phyloP scores from a whole-genome alignment of 1,140 invertebrate species.

The Charaxes varanes region DNA sequence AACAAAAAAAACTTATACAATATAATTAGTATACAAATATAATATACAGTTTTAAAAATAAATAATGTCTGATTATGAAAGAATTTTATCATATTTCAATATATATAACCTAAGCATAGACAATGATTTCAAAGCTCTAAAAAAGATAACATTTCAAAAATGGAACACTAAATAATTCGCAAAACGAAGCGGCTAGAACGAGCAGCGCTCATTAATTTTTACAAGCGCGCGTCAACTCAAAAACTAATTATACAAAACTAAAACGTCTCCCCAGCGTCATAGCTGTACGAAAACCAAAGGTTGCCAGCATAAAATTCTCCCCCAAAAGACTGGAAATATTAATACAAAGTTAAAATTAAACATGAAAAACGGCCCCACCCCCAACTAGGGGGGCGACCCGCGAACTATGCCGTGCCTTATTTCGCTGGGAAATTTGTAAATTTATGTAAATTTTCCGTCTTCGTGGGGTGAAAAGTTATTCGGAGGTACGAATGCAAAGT shows the following conservation, averaged over 20 bases:
- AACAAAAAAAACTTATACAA: too few relatives aligned
- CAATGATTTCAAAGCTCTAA: too few relatives aligned
- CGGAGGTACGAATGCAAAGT: slow-evolving; percentile 33
- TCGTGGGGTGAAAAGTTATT: slow-evolving; percentile 45
- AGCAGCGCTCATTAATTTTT: slow-evolving; percentile 35
- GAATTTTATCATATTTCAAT: too few relatives aligned
- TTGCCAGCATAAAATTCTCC: slow-evolving; percentile 58
- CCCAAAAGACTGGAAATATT: slow-evolving; percentile 64
- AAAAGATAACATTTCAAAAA: background rate
- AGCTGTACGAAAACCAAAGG: slow-evolving; percentile 54
- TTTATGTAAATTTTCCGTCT: slow-evolving; percentile 72
- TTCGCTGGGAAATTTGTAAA: slow-evolving; percentile 66
- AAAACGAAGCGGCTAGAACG: slow-evolving; percentile 3
- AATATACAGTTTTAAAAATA: too few relatives aligned
- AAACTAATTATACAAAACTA: slow-evolving; percentile 65
- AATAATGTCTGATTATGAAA: too few relatives aligned
- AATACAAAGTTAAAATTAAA: slow-evolving; percentile 73
- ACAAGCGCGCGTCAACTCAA: slow-evolving; percentile 35
- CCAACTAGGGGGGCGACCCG: slow-evolving; percentile 25
- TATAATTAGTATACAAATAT: too few relatives aligned
- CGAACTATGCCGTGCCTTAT: slow-evolving; percentile 60
- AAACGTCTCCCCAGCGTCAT: slow-evolving; percentile 47
- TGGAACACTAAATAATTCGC: background rate
- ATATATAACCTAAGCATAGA: too few relatives aligned
- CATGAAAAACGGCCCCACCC: slow-evolving; percentile 61